A percentile compares a stretch with the other conserved stretches of the same genome.
These are phyloP conservation scores for Haliclystus octoradiatus DNA, from an alignment of 30 jellyfish, hydroid and myxozoan species.

Conservation along the genomic window DNA sequence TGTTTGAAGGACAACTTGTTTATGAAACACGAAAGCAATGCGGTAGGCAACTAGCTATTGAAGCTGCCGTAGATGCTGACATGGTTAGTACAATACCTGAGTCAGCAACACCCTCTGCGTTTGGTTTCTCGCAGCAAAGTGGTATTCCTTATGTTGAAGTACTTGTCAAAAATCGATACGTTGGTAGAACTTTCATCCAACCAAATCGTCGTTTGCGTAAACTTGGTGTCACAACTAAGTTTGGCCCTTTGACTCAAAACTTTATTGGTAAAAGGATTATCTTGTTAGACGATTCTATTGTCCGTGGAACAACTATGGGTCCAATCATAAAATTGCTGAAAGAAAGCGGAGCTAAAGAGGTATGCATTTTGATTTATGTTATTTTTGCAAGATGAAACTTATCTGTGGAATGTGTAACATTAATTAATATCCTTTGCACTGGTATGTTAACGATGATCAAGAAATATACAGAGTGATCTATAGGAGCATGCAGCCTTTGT, in stretches of 20 bases:
- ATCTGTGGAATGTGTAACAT: too few species aligned
- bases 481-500: too few species aligned
- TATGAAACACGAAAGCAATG: slow-evolving; percentile 67
- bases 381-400: too few species aligned
- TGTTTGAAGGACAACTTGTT: slow-evolving; percentile 76
- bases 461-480: too few species aligned
- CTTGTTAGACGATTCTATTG: slow-evolving; percentile 78
- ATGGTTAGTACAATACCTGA: slow-evolving; percentile 92
- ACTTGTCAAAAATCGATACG: slow-evolving; percentile 78
- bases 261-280: slow-evolving; percentile 61
- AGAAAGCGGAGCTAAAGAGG: slow-evolving; percentile 92
- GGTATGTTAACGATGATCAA: too few species aligned
- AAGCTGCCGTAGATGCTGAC: slow-evolving; percentile 80
- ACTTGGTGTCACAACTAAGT: slow-evolving; percentile 73
- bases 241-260: slow-evolving; percentile 65
- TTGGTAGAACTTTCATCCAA: slow-evolving; percentile 86
- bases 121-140: slow-evolving; percentile 69
- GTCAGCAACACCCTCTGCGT: slow-evolving; percentile 88
- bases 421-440: too few species aligned
- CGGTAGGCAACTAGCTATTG: slow-evolving; percentile 80
- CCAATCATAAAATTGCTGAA: slow-evolving; percentile 57
- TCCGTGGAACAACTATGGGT: slow-evolving; percentile 85
- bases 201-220: slow-evolving; percentile 60
- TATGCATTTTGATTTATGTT: background rate
- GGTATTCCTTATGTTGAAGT: slow-evolving; percentile 81